Evolutionary conservation across 1,140 invertebrate genomes (phyloP), one percentile per base, ranked within the genome.

Genomic region (Drosophila parvula): DNA sequence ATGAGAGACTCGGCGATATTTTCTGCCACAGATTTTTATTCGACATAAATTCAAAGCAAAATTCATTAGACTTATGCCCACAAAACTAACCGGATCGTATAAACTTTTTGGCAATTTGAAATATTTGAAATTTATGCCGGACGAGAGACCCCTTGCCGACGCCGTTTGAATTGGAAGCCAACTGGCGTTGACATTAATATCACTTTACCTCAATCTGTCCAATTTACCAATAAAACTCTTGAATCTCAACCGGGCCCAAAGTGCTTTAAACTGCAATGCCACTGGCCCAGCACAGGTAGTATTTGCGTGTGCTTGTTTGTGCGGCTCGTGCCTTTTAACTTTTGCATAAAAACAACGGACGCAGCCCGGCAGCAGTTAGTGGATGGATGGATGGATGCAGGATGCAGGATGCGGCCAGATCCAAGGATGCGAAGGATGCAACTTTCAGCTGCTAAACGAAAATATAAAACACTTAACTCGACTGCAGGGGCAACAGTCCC

Each of bases 381-480:
- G 59, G 48, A 78, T 75, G 75, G 56, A 77, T 73, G 74, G 53
- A 60, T 59, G 74, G 70, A 60, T 71, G 78, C 64, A 41, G 69
- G 56, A 36, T 38, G 56, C 60, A 30, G 57, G 43, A 64, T n/a
- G 48, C 44, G 28, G 44, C 41, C 53, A 53, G 32, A 55, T 41
- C 34, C 73, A 40, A 47, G 30, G 51, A 38, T 55, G 51, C 18
- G 43, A 80, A 89, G 84, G 84, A 89, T 89, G 84, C 84, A 89
- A 89, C 84, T 89, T 89, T 89, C 80, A 79, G 81, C 78, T 89
- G 80, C 85, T 89, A 89, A 89, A 89, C 84, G 84, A 89, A 89
- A 89, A 89, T 89, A 89, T 89, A 89, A 89, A 89, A 89, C 84
- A 89, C 84, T 89, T 89, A 89, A 89, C 84, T 89, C 81, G 70